Conservation (phyloP, 2,113 vertebrate genomes). For the Hemibagrus wyckioides region DNA sequence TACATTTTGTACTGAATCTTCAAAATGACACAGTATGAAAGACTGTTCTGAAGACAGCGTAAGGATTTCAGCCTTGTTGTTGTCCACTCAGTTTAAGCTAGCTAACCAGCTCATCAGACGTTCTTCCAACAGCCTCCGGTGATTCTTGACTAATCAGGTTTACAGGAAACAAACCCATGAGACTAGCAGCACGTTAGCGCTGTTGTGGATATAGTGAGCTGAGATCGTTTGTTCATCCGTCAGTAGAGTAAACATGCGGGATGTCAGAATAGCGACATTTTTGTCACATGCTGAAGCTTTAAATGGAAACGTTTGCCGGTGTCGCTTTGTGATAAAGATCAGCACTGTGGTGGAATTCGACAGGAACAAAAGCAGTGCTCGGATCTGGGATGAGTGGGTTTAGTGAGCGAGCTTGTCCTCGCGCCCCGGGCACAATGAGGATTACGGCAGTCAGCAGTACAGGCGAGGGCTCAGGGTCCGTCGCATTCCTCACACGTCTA, state of each 20-base stretch:
- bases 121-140: neutral
- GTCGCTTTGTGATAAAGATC: neutral
- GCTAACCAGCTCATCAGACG: neutral
- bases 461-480: neutral
- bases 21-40: too few relatives aligned
- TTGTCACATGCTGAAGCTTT: neutral
- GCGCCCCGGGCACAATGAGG: slow-evolving; percentile 23
- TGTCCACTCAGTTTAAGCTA: neutral
- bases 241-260: neutral
- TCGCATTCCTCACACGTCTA: slow-evolving; percentile 32
- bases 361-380: slow-evolving; percentile 47
- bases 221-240: neutral
- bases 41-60: neutral
- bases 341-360: slow-evolving; percentile 27
- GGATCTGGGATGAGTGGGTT: slow-evolving; percentile 44
- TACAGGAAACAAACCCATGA: neutral
- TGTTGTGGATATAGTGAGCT: too few relatives aligned
- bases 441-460: slow-evolving; percentile 49
- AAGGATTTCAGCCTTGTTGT: neutral
- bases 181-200: neutral
- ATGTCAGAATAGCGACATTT: neutral
- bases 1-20: neutral
- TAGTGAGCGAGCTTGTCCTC: slow-evolving; percentile 13
- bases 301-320: neutral
- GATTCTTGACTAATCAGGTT: too few relatives aligned